These are phyloP conservation scores for Phalacrocorax brasilianus DNA, from an alignment of 2,113 vertebrate genomes.

Conservation along the genomic window DNA sequence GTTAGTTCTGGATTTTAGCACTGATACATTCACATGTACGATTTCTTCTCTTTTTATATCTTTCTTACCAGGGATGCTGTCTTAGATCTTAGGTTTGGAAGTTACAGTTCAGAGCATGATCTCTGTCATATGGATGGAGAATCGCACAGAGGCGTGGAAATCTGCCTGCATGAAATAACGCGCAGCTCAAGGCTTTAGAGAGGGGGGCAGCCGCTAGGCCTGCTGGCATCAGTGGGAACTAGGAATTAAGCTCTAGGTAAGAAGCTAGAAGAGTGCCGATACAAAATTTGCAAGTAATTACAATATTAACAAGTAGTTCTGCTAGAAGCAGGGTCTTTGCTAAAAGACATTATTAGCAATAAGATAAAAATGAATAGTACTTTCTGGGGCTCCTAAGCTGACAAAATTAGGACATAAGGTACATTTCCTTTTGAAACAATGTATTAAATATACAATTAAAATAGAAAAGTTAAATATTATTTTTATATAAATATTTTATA, in stretches of 20 bases:
- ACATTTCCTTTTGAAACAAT: not conserved
- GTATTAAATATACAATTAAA: not conserved
- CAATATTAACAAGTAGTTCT: not conserved
- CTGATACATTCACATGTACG: not conserved
- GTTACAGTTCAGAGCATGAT: not conserved
- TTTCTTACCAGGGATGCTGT: not conserved
- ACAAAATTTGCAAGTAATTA: not conserved
- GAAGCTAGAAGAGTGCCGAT: not conserved
- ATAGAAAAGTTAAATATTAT: not conserved
- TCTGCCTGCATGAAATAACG: not conserved
- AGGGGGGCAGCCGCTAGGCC: not conserved
- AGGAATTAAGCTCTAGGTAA: not conserved
- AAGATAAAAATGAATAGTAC: not conserved
- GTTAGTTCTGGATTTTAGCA: not conserved
- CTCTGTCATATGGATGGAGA: not conserved
- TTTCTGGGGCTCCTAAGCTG: not conserved
- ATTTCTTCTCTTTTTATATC: not conserved
- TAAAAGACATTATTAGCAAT: not conserved
- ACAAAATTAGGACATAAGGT: not conserved
- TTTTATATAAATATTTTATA: too few species aligned
- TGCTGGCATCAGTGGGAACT: not conserved
- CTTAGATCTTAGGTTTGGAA: not conserved
- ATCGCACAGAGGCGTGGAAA: not conserved
- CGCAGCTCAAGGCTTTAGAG: not conserved
- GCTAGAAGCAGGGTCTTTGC: not conserved